Conservation (phyloP, 23 tunicate species). For the Clavelina lepadiformis region DNA sequence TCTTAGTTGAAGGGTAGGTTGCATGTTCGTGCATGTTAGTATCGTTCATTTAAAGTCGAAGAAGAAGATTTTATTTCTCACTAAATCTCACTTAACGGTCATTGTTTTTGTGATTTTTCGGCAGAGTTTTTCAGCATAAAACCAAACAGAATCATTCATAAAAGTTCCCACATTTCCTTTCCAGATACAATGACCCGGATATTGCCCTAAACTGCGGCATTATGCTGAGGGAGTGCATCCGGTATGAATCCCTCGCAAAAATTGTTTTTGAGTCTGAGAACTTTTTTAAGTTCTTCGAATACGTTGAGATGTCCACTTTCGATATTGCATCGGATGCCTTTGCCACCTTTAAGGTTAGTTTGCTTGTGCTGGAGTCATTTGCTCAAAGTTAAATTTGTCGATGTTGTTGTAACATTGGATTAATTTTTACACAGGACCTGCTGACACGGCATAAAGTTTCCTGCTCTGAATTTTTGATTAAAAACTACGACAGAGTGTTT, state of each 20-base stretch:
- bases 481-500: slow-evolving; percentile 78
- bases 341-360: slow-evolving; percentile 98
- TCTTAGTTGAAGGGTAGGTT: slow-evolving; percentile 32
- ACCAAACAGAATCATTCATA: too few relatives aligned
- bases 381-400: too few relatives aligned
- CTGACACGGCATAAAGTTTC: slow-evolving; percentile 61
- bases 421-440: slow-evolving; percentile 42
- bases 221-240: slow-evolving; percentile 88
- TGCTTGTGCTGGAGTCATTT: too few relatives aligned
- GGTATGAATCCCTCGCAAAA: slow-evolving; percentile 61
- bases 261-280: slow-evolving; percentile 38
- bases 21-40: too few relatives aligned
- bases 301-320: slow-evolving; percentile 87
- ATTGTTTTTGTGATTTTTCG: too few relatives aligned
- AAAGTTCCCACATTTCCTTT: background rate
- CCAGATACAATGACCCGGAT: slow-evolving; percentile 72
- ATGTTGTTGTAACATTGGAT: too few relatives aligned
- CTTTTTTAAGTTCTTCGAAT: slow-evolving; percentile 78
- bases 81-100: too few relatives aligned
- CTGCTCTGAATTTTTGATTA: slow-evolving; percentile 52
- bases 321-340: slow-evolving; percentile 99
- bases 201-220: slow-evolving; percentile 86
- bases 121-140: too few relatives aligned
- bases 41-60: too few relatives aligned
- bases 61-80: too few relatives aligned